These are phyloP conservation scores for Eudemis profundana DNA, from an alignment of 2,888 invertebrate species.

Conservation along the genomic window DNA sequence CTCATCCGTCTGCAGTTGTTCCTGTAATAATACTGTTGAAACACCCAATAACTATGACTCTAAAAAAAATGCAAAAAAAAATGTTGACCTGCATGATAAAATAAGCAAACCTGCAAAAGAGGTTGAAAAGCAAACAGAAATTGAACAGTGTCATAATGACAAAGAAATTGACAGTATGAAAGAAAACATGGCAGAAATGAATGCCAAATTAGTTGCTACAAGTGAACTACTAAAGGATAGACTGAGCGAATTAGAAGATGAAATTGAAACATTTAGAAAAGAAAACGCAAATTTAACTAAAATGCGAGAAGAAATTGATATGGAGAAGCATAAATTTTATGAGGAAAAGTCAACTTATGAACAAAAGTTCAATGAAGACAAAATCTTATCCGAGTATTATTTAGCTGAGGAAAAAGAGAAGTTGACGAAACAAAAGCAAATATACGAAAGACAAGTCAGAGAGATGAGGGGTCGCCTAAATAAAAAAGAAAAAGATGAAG, in stretches of 20 bases:
- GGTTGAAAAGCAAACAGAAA: constrained; percentile 50
- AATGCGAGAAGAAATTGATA: constrained; percentile 86
- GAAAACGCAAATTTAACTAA: constrained; percentile 79
- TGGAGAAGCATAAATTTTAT: constrained; percentile 86
- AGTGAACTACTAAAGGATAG: constrained; percentile 86
- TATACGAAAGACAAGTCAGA: constrained; percentile 88
- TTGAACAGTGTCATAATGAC: constrained; percentile 58
- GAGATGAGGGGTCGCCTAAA: constrained; percentile 88
- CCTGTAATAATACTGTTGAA: constrained; percentile 74
- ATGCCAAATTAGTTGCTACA: constrained; percentile 81
- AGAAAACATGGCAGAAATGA: constrained; percentile 75
- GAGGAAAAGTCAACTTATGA: constrained; percentile 86
- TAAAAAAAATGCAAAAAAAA: constrained; percentile 48
- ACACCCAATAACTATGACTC: constrained; percentile 43
- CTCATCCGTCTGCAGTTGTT: constrained; percentile 70
- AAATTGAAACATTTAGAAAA: constrained; percentile 83
- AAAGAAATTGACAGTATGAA: constrained; percentile 65
- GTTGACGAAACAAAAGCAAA: constrained; percentile 87
- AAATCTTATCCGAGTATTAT: constrained; percentile 87
- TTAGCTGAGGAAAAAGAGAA: constrained; percentile 89
- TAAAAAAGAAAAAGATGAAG: constrained; percentile 89
- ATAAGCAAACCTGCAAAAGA: constrained; percentile 54
- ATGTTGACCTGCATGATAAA: constrained; percentile 50
- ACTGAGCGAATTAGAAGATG: constrained; percentile 87
- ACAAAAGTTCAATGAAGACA: constrained; percentile 87